phyloP scores from a whole-genome alignment of 2,888 invertebrate species.

The Parascotia fuliginaria region DNA sequence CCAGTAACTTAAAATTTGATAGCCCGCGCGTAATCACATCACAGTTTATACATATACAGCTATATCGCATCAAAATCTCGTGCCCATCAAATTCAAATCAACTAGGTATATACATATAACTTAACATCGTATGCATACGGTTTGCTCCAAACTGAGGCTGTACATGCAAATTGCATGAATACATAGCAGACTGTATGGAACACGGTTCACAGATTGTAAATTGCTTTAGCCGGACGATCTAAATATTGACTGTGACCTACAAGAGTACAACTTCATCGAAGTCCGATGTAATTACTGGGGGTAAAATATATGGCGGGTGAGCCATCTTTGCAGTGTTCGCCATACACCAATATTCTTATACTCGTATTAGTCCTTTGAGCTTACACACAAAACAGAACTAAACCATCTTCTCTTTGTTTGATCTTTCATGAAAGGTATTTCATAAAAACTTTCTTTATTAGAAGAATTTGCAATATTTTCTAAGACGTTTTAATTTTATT shows the following conservation, averaged over 20 bases:
- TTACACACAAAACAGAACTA: too few species aligned
- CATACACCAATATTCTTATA: too few species aligned
- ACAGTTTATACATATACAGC: neutral
- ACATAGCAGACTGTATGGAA: slow-evolving; percentile 46
- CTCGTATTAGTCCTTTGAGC: too few species aligned
- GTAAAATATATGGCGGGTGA: too few species aligned
- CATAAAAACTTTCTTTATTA: too few species aligned
- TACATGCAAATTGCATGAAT: slow-evolving; percentile 61
- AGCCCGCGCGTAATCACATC: neutral
- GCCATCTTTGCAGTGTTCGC: too few species aligned
- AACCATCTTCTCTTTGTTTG: too few species aligned
- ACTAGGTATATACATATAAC: slow-evolving; percentile 39
- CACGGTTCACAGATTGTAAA: slow-evolving; percentile 58
- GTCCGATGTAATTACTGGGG: too few species aligned
- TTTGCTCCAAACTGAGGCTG: slow-evolving; percentile 46
- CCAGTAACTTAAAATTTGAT: too few species aligned
- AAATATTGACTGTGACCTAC: slow-evolving; percentile 51
- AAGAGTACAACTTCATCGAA: slow-evolving; percentile 29
- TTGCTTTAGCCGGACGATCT: slow-evolving; percentile 57
- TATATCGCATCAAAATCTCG: slow-evolving; percentile 8
- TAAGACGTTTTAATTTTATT: too few species aligned
- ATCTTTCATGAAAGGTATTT: too few species aligned
- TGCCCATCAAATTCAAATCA: slow-evolving; percentile 40
- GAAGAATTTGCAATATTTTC: too few species aligned
- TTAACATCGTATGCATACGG: slow-evolving; percentile 44